Base-by-base conservation (phyloP, 1,140 invertebrate genomes). In the Papilio glaucus region DNA sequence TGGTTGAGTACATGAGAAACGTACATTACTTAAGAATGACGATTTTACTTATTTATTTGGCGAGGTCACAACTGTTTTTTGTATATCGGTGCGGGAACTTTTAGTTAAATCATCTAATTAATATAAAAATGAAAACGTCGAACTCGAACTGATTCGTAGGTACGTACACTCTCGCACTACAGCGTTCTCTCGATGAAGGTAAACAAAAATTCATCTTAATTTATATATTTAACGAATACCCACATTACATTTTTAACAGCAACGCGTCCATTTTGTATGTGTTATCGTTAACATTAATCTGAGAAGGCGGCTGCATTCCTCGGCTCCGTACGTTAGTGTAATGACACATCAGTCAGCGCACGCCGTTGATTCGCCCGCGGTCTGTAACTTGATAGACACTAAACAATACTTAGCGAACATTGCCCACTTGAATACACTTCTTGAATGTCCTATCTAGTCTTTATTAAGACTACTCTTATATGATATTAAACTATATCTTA, bases 251-350 rank as follows among this genome's bases (percentile, higher is more conserved):
- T 53, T 53, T 26, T 18, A 24, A 53, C 49, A 53, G 49, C 49
- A 53, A 9, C 49, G 49, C 49, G n/a, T n/a, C n/a, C 49, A 24
- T 24, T 21, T 7, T 41, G 39, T 41, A 49, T 45, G 45, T 53
- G 49, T 53, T 53, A 53, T 53, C 49, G 24, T 53, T 53, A 53
- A 53, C 24, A 53, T 53, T 53, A 53, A 53, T 53, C 49, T 53
- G 49, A 53, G 49, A 53, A 53, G 29, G 29, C 49, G 21, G 21
- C 29, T 24, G 49, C 49, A 53, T 53, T 53, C 49, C 49, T 53
- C 21, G 21, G 49, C 18, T n/a, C 21, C 49, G 42, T 53, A 53
- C 49, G 49, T 53, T 53, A 53, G 49, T 53, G 49, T 53, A 18
- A 53, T 53, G 18, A 9, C 49, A 45, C n/a, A 53, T 53, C 18